Base-by-base conservation (phyloP, 2,888 invertebrate species). In the Scrobipalpa atriplicella region DNA sequence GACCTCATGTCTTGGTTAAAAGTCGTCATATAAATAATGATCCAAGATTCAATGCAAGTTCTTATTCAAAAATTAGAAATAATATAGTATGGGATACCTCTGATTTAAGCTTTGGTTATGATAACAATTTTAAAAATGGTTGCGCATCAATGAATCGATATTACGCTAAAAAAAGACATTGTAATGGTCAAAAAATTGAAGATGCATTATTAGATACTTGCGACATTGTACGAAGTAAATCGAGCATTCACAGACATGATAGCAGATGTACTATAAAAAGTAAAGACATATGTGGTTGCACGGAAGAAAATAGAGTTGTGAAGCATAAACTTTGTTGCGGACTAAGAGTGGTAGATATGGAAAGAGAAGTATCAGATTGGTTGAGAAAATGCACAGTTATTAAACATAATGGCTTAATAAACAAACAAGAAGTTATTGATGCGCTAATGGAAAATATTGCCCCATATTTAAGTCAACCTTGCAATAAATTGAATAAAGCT, bases 341-440 rank as follows among this genome's bases (percentile, higher is more conserved):
- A 18, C 16, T 41, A 16, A 61, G n/a, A 11, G 43, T 16, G 7
- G 0, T 21, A n/a, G 65, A 65, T 18, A 16, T 71, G 2, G 66
- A 68, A 66, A 66, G 41, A n/a, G 70, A 72, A 66, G 72, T 78
- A 47, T 47, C 62, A 8, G 67, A 71, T n/a, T 78, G 77, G 75
- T 62, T 78, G 8, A n/a, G 7, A 18, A 65, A 69, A 9, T 64
- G 69, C n/a, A 69, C 76, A 58, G 67, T 73, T 21, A 63, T 68
- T 11, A 70, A 71, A 9, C 58, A 38, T 18, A 38, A 69, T 62
- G 65, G 69, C 54, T 58, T 29, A 18, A 66, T 68, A 11, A 71
- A 66, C 66, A 69, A 69, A 39, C 67, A 67, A 29, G 67, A 68
- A 47, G 54, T 71, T 2, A 61, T 71, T 18, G 68, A 72, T 39